phyloP scores from a whole-genome alignment of 2,888 invertebrate genomes.

The Copidosoma aretas region DNA sequence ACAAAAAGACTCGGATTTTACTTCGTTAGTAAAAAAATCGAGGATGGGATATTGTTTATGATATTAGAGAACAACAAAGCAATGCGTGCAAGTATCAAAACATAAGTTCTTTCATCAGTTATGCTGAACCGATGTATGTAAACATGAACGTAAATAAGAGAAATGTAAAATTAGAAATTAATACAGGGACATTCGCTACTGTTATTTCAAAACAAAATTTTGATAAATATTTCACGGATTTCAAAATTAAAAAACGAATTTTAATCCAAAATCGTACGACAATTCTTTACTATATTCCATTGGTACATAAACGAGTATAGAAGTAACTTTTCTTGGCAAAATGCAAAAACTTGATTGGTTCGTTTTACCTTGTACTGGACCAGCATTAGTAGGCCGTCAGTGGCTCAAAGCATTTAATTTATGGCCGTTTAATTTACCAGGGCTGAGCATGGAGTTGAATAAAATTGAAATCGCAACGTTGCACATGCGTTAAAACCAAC shows the following conservation, averaged over 20 bases:
- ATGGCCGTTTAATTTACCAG: conserved; percentile 19
- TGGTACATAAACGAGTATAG: conserved; percentile 1
- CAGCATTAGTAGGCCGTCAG: conserved; percentile 27
- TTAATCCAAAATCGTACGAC: too few relatives aligned
- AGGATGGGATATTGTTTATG: too few relatives aligned
- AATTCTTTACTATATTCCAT: too few relatives aligned
- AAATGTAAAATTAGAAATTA: too few relatives aligned
- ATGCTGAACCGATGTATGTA: too few relatives aligned
- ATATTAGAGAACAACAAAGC: too few relatives aligned
- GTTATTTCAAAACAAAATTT: too few relatives aligned
- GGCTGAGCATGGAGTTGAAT: neutral
- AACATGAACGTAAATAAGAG: too few relatives aligned
- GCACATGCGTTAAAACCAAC: neutral
- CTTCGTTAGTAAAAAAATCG: conserved; percentile 11
- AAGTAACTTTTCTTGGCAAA: conserved; percentile 14
- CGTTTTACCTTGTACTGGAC: conserved; percentile 29
- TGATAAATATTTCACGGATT: too few relatives aligned
- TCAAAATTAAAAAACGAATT: too few relatives aligned
- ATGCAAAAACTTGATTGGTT: conserved; percentile 20
- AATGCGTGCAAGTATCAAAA: too few relatives aligned
- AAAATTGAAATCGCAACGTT: neutral
- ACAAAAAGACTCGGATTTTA: neutral
- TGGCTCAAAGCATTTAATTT: conserved; percentile 21
- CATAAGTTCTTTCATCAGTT: neutral
- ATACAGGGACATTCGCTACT: too few relatives aligned